Evolutionary conservation across 2,797 vertebrate genomes (phyloP).

Genomic region (Aeoliscus strigatus): DNA sequence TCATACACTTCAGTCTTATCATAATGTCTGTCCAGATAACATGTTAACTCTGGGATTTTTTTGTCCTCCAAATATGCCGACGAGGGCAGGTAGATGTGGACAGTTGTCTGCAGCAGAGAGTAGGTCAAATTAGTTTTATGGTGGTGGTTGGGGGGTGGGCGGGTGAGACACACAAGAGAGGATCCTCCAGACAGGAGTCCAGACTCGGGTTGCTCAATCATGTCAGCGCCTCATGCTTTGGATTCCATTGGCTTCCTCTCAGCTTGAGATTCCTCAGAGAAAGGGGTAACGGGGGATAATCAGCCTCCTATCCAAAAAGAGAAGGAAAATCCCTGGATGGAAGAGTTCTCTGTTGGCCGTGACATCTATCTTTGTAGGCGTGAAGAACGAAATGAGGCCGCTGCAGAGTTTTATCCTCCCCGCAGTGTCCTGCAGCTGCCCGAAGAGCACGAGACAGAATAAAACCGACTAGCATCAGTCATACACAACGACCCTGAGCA

Average conservation of each 20-base stretch:
- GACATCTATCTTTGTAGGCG: slow-evolving; percentile 63
- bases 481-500: neutral
- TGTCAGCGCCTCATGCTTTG: slow-evolving; percentile 71
- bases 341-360: slow-evolving; percentile 41
- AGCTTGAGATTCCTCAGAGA: slow-evolving; percentile 51
- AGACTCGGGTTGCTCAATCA: slow-evolving; percentile 64
- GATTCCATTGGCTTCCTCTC: slow-evolving; percentile 74
- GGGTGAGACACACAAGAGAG: slow-evolving; percentile 51
- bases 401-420: slow-evolving; percentile 24
- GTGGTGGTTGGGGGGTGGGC: no score
- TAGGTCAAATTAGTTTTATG: slow-evolving; percentile 45
- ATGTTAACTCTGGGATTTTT: no score
- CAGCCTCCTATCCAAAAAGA: slow-evolving; percentile 52
- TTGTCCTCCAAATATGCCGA: neutral
- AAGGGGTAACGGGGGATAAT: slow-evolving; percentile 38
- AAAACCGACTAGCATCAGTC: neutral
- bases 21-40: neutral
- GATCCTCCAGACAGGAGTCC: slow-evolving; percentile 48
- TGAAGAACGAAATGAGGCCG: slow-evolving; percentile 44
- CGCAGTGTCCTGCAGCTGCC: no score
- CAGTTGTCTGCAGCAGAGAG: slow-evolving; percentile 19
- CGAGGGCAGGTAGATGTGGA: neutral
- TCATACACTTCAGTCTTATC: neutral
- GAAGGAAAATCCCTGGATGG: slow-evolving; percentile 47
- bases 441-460: no score